A percentile compares a stretch with the other conserved stretches of the same genome.
These are phyloP conservation scores for Aleiodes testaceus DNA, from an alignment of 2,888 invertebrate species.

Conservation along the genomic window DNA sequence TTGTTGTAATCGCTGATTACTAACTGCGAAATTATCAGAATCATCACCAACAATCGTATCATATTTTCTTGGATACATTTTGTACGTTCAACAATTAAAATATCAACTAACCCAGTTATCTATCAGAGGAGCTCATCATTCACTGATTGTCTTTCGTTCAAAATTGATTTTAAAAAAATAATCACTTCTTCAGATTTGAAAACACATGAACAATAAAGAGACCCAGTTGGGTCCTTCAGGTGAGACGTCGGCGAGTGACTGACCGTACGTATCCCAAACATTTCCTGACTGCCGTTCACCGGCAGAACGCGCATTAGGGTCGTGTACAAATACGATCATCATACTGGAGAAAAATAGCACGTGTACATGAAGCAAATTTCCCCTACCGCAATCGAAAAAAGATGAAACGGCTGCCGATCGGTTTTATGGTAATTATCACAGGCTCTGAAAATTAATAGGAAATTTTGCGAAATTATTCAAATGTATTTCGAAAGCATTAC, in stretches of 20 bases:
- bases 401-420: background rate
- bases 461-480: no score
- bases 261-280: conserved; percentile 51
- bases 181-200: background rate
- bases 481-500: no score
- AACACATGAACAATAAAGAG: conserved; percentile 26
- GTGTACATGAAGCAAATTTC: conserved; percentile 7
- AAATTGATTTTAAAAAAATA: background rate
- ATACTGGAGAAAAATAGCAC: conserved; percentile 12
- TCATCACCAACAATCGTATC: conserved; percentile 49
- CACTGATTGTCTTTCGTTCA: background rate
- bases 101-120: conserved; percentile 4
- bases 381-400: background rate
- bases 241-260: conserved; percentile 53
- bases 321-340: conserved; percentile 36
- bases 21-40: conserved; percentile 41
- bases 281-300: conserved; percentile 53
- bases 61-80: conserved; percentile 50
- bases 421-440: no score
- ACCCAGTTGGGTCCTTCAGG: conserved; percentile 41
- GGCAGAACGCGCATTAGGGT: conserved; percentile 51
- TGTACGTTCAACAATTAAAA: conserved; percentile 39
- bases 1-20: conserved; percentile 45
- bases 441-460: no score
- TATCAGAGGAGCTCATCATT: background rate